phyloP scores from a whole-genome alignment of 2,113 vertebrate genomes.

The Tragulus kanchil region DNA sequence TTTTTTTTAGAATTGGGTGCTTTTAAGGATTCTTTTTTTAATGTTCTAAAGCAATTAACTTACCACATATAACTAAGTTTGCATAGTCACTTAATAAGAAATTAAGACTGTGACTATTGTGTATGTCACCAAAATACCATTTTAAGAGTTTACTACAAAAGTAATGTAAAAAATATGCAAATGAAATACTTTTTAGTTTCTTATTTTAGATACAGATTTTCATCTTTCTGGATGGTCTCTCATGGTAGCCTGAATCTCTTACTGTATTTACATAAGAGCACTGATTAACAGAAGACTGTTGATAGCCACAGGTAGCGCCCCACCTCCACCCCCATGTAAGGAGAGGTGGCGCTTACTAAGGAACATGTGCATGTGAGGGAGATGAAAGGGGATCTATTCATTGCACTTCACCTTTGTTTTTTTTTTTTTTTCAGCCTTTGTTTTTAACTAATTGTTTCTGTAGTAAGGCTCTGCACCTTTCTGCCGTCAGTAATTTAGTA shows the following conservation, averaged over 20 bases:
- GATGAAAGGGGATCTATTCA: not conserved
- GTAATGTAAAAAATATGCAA: not conserved
- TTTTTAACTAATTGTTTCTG: not conserved
- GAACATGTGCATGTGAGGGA: not conserved
- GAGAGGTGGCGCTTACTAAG: not conserved
- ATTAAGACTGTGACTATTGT: not conserved
- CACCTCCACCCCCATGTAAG: not conserved
- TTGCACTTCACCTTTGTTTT: not conserved
- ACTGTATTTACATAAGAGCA: not conserved
- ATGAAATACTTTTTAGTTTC: conserved; percentile 3
- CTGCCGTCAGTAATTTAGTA: not conserved
- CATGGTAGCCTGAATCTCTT: not conserved
- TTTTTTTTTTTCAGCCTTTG: not conserved
- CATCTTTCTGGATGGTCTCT: not conserved
- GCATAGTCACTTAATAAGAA: conserved; percentile 12
- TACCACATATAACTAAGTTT: not conserved
- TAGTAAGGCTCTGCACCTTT: not conserved
- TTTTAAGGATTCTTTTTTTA: conserved; percentile 31
- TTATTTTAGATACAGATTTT: conserved; percentile 17
- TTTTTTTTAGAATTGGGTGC: not conserved
- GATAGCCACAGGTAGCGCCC: not conserved
- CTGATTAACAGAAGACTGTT: not conserved
- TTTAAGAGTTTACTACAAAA: conserved; percentile 34
- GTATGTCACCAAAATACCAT: conserved; percentile 25
- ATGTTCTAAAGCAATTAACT: not conserved